Conservation (phyloP, 2,113 vertebrate genomes). For the Spermophilus dauricus region DNA sequence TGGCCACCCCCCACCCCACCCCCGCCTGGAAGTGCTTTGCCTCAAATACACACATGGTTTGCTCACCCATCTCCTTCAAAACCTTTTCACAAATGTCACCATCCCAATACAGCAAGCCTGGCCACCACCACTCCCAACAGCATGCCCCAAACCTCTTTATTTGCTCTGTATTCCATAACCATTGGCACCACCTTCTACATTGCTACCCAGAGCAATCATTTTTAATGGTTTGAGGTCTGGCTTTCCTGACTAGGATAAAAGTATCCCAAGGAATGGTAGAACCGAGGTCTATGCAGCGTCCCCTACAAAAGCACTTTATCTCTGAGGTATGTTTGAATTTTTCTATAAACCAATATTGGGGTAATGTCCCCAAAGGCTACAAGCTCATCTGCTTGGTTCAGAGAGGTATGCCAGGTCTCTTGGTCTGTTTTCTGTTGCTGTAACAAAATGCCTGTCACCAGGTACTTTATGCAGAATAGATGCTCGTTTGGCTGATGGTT, state of each 20-base stretch:
- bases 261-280: neutral
- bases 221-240: neutral
- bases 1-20: neutral
- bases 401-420: neutral
- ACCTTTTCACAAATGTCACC: neutral
- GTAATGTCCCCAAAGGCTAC: neutral
- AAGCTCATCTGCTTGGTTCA: neutral
- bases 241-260: constrained; percentile 18
- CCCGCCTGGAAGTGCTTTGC: neutral
- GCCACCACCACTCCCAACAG: neutral
- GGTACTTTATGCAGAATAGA: neutral
- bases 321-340: neutral
- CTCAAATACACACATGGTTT: neutral
- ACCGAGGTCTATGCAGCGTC: neutral
- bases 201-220: too few relatives aligned
- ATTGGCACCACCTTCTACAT: neutral
- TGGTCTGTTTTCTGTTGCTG: neutral
- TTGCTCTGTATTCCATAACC: neutral
- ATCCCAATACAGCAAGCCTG: neutral
- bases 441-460: neutral
- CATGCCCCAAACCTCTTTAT: neutral
- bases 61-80: neutral
- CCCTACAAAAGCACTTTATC: neutral
- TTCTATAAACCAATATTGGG: neutral
- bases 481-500: neutral